phyloP scores from a whole-genome alignment of 2,797 vertebrate species.

The Pangasius larnaudii region DNA sequence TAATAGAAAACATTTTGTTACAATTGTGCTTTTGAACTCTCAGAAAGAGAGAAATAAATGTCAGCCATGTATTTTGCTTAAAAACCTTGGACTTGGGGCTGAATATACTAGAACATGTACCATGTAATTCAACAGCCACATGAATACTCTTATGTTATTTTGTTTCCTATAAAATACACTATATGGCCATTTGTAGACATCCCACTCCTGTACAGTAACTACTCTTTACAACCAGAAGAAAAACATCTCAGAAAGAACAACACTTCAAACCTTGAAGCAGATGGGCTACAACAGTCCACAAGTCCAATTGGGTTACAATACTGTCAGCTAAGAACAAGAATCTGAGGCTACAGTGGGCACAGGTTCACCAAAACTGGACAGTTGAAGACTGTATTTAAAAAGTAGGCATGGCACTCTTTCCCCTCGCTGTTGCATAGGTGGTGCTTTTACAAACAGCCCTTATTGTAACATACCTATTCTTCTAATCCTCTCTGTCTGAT shows the following conservation, averaged over 20 bases:
- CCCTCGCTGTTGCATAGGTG: background rate
- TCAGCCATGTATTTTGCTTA: background rate
- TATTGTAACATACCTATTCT: slow-evolving; percentile 43
- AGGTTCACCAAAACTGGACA: background rate
- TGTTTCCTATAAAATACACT: background rate
- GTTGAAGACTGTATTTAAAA: background rate
- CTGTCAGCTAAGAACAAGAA: background rate
- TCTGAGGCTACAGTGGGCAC: background rate
- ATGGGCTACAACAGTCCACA: background rate
- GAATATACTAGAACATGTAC: background rate
- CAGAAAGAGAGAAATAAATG: background rate
- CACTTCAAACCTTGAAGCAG: background rate
- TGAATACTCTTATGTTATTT: background rate
- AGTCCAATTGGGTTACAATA: background rate
- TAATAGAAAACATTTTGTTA: slow-evolving; percentile 14
- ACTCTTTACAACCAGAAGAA: background rate
- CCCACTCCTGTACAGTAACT: background rate
- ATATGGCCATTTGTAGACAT: background rate
- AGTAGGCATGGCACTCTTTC: background rate
- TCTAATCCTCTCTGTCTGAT: slow-evolving; percentile 35
- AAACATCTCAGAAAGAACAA: background rate
- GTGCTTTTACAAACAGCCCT: slow-evolving; percentile 22
- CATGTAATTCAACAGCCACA: background rate
- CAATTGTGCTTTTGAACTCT: background rate
- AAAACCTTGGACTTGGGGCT: background rate